A percentile compares a stretch with the other conserved stretches of the same genome.
phyloP scores from a whole-genome alignment of 2,113 vertebrate species.

The Camelus bactrianus region DNA sequence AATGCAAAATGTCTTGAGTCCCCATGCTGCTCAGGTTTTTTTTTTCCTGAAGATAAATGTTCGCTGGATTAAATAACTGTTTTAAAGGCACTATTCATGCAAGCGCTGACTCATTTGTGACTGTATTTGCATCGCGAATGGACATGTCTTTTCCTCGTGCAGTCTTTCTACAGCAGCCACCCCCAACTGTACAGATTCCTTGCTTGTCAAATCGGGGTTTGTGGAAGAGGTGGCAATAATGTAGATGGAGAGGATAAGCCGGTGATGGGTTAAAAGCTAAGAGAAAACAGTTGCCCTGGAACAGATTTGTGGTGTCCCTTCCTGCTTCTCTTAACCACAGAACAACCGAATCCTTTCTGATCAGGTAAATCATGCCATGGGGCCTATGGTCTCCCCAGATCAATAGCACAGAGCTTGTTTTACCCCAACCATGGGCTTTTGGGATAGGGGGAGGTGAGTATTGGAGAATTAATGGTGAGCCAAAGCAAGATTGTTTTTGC shows the following conservation, averaged over 20 bases:
- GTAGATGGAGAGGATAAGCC: neutral
- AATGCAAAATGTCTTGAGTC: conserved; percentile 73
- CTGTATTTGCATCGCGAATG: conserved; percentile 76
- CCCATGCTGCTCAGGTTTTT: conserved; percentile 66
- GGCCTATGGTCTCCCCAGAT: neutral
- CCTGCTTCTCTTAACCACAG: neutral
- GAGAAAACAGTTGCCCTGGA: neutral
- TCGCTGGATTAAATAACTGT: conserved; percentile 76
- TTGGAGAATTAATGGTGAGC: no score
- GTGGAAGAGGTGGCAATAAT: neutral
- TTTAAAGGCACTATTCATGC: conserved; percentile 61
- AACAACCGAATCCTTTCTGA: neutral
- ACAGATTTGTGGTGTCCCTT: neutral
- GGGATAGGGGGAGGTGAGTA: accelerated
- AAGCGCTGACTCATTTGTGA: conserved; percentile 68
- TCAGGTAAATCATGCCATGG: neutral
- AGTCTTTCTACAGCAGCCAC: neutral
- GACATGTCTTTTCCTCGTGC: neutral
- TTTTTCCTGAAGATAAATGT: conserved; percentile 73
- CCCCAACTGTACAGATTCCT: conserved; percentile 54
- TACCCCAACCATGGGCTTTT: neutral
- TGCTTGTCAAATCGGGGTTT: conserved; percentile 39
- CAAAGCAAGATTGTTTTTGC: neutral
- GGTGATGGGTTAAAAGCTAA: neutral
- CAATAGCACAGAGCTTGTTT: neutral